Conservation (phyloP, 2,113 vertebrate genomes). For the Atlantisia rogersi region DNA sequence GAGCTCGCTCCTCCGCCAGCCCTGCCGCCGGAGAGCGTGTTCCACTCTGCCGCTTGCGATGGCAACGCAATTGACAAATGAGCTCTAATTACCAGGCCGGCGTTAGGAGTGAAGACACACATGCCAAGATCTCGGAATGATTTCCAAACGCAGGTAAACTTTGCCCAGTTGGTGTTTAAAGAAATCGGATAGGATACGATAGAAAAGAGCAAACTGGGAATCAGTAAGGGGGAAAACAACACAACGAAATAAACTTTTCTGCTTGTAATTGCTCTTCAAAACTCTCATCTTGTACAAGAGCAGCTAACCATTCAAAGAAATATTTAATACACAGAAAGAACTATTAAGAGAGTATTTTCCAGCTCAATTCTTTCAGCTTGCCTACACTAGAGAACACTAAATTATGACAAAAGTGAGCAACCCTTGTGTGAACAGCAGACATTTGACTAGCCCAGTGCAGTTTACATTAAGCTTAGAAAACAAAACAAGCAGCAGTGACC, state of each 20-base stretch:
- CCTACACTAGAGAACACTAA: conserved; percentile 37
- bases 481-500: not conserved
- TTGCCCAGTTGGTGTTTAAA: not conserved
- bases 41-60: not conserved
- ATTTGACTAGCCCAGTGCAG: not conserved
- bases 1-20: not conserved
- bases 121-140: not conserved
- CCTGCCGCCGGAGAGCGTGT: not conserved
- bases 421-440: not conserved
- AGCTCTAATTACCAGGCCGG: not conserved
- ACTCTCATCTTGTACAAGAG: not conserved
- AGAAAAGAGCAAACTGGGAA: not conserved
- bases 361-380: conserved; percentile 25
- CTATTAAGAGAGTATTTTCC: conserved; percentile 46
- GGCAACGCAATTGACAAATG: not conserved
- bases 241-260: not conserved
- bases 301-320: conserved; percentile 23
- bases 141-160: conserved; percentile 1
- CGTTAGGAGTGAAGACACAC: not conserved
- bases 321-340: conserved; percentile 38
- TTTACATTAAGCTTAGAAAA: conserved; percentile 6
- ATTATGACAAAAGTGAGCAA: not conserved
- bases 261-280: conserved; percentile 17
- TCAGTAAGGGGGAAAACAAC: not conserved
- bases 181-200: not conserved